These are phyloP conservation scores for Eueides isabella DNA, from an alignment of 1,140 invertebrate species.

Conservation along the genomic window DNA sequence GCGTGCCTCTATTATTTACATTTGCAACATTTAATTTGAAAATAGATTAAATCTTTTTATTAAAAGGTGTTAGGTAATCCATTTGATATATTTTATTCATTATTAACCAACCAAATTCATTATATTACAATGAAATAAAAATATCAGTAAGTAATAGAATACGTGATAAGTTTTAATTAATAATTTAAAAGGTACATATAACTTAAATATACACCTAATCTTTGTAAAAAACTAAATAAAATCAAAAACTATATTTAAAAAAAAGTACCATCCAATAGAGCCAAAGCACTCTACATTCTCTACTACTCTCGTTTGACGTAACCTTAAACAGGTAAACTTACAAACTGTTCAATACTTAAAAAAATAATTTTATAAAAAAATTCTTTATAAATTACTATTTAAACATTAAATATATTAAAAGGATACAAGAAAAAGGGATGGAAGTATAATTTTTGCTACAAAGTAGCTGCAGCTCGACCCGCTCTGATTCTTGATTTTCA, in stretches of 20 bases:
- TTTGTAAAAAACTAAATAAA: no score
- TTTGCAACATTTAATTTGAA: conserved; percentile 16
- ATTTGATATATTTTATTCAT: background rate
- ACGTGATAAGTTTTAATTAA: no score
- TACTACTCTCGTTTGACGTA: no score
- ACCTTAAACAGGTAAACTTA: no score
- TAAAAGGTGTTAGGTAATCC: background rate
- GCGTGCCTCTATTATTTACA: conserved; percentile 31
- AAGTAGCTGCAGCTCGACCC: conserved; percentile 27
- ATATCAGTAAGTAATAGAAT: no score
- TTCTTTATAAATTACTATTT: background rate
- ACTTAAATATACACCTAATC: no score
- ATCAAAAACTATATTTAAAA: no score
- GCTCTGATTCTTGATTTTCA: conserved; percentile 44
- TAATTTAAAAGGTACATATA: no score
- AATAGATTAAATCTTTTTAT: conserved; percentile 7
- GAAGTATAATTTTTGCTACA: background rate
- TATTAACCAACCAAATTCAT: background rate
- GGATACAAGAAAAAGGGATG: background rate
- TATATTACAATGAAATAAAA: background rate
- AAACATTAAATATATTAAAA: background rate
- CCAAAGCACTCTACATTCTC: no score
- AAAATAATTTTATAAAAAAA: background rate
- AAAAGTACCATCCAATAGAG: no score
- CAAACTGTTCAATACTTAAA: no score